A percentile compares a stretch with the other conserved stretches of the same genome.
phyloP scores from a whole-genome alignment of 2,888 invertebrate genomes.

The Muscina levida region DNA sequence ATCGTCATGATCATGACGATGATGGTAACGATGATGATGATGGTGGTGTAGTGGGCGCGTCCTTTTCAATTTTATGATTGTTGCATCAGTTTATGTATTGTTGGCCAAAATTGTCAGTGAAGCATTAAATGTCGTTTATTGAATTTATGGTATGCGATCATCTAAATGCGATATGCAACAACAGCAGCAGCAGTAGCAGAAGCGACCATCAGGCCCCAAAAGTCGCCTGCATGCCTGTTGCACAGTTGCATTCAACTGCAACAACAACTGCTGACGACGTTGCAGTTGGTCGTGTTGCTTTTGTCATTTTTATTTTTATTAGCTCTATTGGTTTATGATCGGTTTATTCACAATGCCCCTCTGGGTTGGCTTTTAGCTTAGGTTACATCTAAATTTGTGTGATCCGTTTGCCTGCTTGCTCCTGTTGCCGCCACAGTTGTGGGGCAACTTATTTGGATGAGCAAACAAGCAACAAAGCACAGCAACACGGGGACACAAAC shows the following conservation, averaged over 20 bases:
- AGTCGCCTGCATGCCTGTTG: slow-evolving; percentile 30
- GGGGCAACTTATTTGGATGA: slow-evolving; percentile 52
- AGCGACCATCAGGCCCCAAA: neutral
- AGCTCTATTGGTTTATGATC: slow-evolving; percentile 65
- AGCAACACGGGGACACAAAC: slow-evolving; percentile 13
- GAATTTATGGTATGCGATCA: slow-evolving; percentile 69
- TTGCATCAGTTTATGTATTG: slow-evolving; percentile 55
- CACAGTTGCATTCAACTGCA: slow-evolving; percentile 38
- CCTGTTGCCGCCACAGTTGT: neutral
- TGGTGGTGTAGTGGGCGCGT: slow-evolving; percentile 61
- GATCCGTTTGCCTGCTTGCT: slow-evolving; percentile 40
- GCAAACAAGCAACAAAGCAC: slow-evolving; percentile 23
- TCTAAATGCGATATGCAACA: slow-evolving; percentile 62
- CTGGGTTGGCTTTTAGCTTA: slow-evolving; percentile 51
- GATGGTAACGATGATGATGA: neutral
- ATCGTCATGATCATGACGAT: slow-evolving; percentile 5
- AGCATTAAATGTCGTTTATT: slow-evolving; percentile 69
- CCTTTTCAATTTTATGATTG: slow-evolving; percentile 66
- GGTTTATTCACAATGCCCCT: slow-evolving; percentile 51
- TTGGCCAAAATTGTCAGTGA: slow-evolving; percentile 67
- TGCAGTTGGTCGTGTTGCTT: slow-evolving; percentile 20
- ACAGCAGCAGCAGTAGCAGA: neutral
- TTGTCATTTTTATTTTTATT: slow-evolving; percentile 57
- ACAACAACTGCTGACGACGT: neutral
- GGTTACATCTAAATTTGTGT: slow-evolving; percentile 69